Base-by-base conservation (phyloP, 2,888 invertebrate genomes). In the Cyclophora punctaria region DNA sequence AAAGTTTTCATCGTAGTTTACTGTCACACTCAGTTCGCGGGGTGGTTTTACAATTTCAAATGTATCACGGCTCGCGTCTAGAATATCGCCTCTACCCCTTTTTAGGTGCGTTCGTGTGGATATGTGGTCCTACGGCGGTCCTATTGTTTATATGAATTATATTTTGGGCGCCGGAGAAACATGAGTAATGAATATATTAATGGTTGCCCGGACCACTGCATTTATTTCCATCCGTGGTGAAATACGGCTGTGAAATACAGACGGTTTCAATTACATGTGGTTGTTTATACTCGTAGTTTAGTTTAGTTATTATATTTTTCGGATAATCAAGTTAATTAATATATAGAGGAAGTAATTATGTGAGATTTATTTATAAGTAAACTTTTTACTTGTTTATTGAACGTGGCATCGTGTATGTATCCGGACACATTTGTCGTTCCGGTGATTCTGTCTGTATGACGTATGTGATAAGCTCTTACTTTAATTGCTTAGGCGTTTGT, bases 1-100 rank as follows among this genome's bases (percentile, higher is more conserved):
- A 74, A 76, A 78, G 74, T 78, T 77, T 66, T 65, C 69, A 67
- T 69, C 73, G 66, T 74, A 75, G 70, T 76, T 75, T 70, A 69
- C 71, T 66, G 73, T 71, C 75, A 68, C 59, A 66, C 67, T 65
- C 64, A 69, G 73, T 75, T 69, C 62, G 63, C 62, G 69, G 57
- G 59, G 65, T 55, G 63, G 72, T 70, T 75, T 75, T 69, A 69
- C 69, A 75, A 71, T 71, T 74, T 69, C 65, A 66, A 73, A 72
- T 73, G 62, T 65, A 65, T 52, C 53, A 47, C 41, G 50, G 42
- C 7, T 43, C 7, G 20, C 60, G 63, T 64, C 63, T 66, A 57
- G 61, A 66, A 67, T 68, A 69, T 70, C 60, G 62, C 57, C 57
- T 56, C 52, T 51, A 5, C 37, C 49, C 48, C 52, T 60, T 63